Evolutionary conservation across 92 coral and sea anemone genomes (phyloP).

Genomic region (Actinernus sp.): DNA sequence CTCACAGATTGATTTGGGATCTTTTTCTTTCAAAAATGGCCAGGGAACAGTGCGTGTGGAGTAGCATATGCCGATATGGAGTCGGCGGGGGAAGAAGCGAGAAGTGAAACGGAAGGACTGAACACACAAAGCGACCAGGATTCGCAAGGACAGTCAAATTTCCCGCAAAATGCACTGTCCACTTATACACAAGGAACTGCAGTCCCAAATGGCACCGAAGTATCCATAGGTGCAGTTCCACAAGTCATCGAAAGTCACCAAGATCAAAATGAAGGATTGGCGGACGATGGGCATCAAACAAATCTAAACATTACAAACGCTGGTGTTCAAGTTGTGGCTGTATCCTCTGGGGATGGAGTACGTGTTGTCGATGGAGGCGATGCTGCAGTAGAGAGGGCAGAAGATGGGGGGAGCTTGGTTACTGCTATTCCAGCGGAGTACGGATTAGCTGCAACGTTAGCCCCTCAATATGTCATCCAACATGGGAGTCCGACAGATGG

Average conservation of each 20-base stretch:
- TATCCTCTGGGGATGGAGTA: conserved; percentile 66
- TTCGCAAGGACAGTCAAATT: conserved; percentile 56
- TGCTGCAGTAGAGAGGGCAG: conserved; percentile 73
- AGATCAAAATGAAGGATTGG: conserved; percentile 64
- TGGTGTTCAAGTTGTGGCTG: conserved; percentile 83
- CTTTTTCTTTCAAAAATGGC: conserved; percentile 61
- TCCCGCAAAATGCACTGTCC: conserved; percentile 68
- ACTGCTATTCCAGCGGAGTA: conserved; percentile 85
- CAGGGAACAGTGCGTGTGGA: conserved; percentile 4
- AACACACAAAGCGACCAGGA: conserved; percentile 56
- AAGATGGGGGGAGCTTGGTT: conserved; percentile 67
- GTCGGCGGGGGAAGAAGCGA: conserved; percentile 76
- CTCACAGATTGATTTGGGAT: conserved; percentile 15
- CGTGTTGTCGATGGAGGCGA: conserved; percentile 76
- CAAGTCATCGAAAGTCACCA: conserved; percentile 83
- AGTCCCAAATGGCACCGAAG: conserved; percentile 83
- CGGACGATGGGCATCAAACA: conserved; percentile 67
- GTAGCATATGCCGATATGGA: conserved; percentile 55
- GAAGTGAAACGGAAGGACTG: conserved; percentile 76
- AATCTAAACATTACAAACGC: conserved; percentile 68
- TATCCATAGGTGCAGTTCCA: conserved; percentile 59
- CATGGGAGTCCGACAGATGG: conserved; percentile 71
- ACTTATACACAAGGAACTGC: conserved; percentile 72
- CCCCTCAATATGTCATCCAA: conserved; percentile 77
- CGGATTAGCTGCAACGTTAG: conserved; percentile 55